Evolutionary conservation across 2,797 vertebrate genomes (phyloP).

Genomic region (Geotrypetes seraphini): DNA sequence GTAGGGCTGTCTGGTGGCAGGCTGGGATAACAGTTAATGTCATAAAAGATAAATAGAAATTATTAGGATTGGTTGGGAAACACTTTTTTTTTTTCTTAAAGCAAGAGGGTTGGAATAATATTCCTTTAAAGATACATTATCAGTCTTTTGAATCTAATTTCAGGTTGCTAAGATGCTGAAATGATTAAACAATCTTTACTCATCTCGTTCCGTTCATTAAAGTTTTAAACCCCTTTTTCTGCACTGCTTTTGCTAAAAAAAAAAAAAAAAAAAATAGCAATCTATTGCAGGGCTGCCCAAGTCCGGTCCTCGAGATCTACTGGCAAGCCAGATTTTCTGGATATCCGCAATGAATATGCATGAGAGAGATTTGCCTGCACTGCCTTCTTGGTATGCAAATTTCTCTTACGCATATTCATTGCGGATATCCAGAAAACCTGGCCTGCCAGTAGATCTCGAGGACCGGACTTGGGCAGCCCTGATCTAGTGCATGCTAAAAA

Average conservation of each 20-base stretch:
- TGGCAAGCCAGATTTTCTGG: too few relatives aligned
- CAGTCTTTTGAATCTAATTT: conserved; percentile 50
- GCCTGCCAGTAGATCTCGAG: too few relatives aligned
- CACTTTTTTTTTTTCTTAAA: conserved; percentile 32
- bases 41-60: conserved; percentile 62
- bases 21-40: conserved; percentile 52
- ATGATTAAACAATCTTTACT: conserved; percentile 55
- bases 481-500: too few relatives aligned
- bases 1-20: conserved; percentile 48
- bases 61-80: conserved; percentile 53
- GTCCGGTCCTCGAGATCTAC: too few relatives aligned
- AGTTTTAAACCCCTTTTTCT: conserved; percentile 45
- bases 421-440: too few relatives aligned
- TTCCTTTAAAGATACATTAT: conserved; percentile 53
- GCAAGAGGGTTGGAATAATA: conserved; percentile 43
- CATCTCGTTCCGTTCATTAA: conserved; percentile 44
- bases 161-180: conserved; percentile 51
- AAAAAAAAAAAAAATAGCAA: conserved; percentile 35
- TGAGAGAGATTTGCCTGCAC: too few relatives aligned
- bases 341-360: too few relatives aligned
- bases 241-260: conserved; percentile 36
- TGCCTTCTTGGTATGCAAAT: too few relatives aligned
- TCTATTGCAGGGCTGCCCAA: conserved; percentile 21
- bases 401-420: too few relatives aligned
- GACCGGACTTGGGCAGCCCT: too few relatives aligned